Evolutionary conservation across 2,888 invertebrate species (phyloP).

Genomic region (Trypoxylon attenuatum): DNA sequence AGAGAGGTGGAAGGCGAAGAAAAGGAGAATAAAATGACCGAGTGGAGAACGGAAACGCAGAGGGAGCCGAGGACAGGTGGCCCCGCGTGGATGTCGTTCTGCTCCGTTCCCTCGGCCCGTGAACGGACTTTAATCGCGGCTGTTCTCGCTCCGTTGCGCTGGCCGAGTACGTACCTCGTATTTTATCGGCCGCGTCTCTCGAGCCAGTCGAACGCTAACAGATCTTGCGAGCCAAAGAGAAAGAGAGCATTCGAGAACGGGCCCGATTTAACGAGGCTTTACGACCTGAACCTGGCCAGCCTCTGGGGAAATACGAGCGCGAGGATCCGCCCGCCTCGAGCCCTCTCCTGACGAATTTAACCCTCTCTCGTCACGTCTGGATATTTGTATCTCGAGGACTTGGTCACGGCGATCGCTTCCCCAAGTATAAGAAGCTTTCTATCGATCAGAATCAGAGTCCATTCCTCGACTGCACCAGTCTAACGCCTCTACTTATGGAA

Average conservation of each 20-base stretch:
- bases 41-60: conserved; percentile 52
- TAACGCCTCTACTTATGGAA: too few species aligned
- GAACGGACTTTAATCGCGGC: conserved; percentile 53
- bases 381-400: too few species aligned
- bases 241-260: conserved; percentile 15
- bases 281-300: conserved; percentile 16
- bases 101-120: conserved; percentile 30
- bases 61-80: conserved; percentile 51
- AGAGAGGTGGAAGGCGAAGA: conserved; percentile 9
- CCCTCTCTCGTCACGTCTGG: too few species aligned
- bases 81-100: conserved; percentile 34
- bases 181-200: conserved; percentile 41
- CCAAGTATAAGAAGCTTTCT: too few species aligned
- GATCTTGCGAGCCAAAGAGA: neutral
- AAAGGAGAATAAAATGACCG: conserved; percentile 10
- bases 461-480: too few species aligned
- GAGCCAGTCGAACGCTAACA: conserved; percentile 4
- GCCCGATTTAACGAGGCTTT: conserved; percentile 36
- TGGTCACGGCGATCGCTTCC: too few species aligned
- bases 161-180: conserved; percentile 33
- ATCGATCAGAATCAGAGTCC: too few species aligned
- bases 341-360: too few species aligned
- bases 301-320: neutral
- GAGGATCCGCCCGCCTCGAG: too few species aligned
- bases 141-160: conserved; percentile 49